Evolutionary conservation across 2,888 invertebrate species (phyloP), one percentile per base, ranked within the genome.

Genomic region (Eudasyphora cyanicolor): DNA sequence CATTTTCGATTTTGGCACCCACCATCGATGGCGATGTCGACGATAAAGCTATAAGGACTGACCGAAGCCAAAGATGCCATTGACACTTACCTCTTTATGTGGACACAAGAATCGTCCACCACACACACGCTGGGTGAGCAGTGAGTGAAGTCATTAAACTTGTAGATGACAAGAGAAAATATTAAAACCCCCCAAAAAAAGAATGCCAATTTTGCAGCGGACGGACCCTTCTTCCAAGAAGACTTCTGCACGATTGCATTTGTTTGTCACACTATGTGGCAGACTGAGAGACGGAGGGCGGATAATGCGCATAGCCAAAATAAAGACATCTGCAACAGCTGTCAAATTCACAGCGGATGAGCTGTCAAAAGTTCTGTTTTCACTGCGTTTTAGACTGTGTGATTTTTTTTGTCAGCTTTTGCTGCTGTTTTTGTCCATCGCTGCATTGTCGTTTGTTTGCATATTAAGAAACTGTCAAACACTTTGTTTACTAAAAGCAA

Each of bases 291-390:
- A 60, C 60, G n/a, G 29, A n/a, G 7, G 19, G 54, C 3, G 21
- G 27, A 24, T 10, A n/a, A n/a, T 1, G 2, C 54, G 21, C 57
- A 27, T 19, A 24, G 14, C 57, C 62, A n/a, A 42, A 67, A 67
- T 67, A 7, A 67, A 67, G 67, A 42, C 67, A 67, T 67, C 42
- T 67, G 42, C 67, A 67, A 42, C 67, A 67, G 67, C 67, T 67
- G 67, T 67, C 67, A 67, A 35, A 24, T 67, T 67, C 21, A 38
- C 67, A 67, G 19, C 67, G 67, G 67, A 67, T 67, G 24, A 67
- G 35, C 67, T 67, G 67, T 67, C 67, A 67, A 67, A 67, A 67
- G 64, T 64, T 64, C 19, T 64, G 64, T 64, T 64, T 64, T 60
- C 27, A 60, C 29, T 60, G 29, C n/a, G 17, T 32, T 60, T 60